phyloP scores from a whole-genome alignment of 2,888 invertebrate genomes.

The Clepsis dumicolana region DNA sequence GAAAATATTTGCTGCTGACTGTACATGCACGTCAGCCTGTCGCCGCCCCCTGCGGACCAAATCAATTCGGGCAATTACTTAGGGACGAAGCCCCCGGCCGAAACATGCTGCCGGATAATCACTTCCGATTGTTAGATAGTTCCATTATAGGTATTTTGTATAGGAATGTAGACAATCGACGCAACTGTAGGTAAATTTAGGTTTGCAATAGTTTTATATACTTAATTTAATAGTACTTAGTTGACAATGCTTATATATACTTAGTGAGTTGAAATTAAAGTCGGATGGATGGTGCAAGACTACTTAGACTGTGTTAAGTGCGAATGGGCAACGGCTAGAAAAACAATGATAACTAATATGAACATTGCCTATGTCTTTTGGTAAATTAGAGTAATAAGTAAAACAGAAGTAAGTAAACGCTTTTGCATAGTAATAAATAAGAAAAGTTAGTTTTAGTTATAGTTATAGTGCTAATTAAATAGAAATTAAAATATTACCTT shows the following conservation, averaged over 20 bases:
- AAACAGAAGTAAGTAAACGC: too few species aligned
- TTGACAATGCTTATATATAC: neutral
- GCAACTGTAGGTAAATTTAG: neutral
- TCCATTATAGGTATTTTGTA: constrained; percentile 22
- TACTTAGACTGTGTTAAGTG: too few species aligned
- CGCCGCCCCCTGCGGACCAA: constrained; percentile 55
- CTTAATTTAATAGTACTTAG: too few species aligned
- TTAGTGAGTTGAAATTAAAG: neutral
- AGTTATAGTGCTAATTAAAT: neutral
- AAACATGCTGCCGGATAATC: constrained; percentile 48
- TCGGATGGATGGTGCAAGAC: too few species aligned
- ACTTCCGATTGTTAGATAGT: constrained; percentile 48
- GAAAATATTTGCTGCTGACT: constrained; percentile 8
- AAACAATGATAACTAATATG: too few species aligned
- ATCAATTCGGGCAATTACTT: constrained; percentile 54
- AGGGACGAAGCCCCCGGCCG: constrained; percentile 43
- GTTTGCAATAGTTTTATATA: neutral
- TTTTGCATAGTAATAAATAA: too few species aligned
- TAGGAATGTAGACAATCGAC: neutral
- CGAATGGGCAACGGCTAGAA: too few species aligned
- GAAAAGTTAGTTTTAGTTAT: too few species aligned
- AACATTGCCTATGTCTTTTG: too few species aligned
- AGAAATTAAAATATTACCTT: neutral
- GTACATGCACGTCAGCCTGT: constrained; percentile 44
- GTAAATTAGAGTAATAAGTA: too few species aligned